These are phyloP conservation scores for Mus caroli DNA, from an alignment of 2,797 vertebrate species.

Conservation along the genomic window DNA sequence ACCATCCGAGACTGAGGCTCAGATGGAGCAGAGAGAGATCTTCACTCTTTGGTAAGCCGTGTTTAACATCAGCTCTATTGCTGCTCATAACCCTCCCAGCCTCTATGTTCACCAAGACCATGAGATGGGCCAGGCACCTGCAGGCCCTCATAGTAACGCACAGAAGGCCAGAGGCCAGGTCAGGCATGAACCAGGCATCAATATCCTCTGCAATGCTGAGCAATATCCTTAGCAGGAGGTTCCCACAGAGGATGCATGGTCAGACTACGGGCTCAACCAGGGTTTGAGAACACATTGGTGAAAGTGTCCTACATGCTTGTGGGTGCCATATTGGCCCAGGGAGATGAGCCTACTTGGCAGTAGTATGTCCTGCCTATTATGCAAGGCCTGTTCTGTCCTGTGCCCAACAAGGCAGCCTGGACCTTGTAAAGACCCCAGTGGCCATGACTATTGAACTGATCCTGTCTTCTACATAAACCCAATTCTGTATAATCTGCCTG, in stretches of 20 bases:
- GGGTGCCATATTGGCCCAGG: slow-evolving; percentile 61
- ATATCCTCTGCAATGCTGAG: neutral
- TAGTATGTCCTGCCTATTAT: neutral
- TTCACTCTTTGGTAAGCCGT: neutral
- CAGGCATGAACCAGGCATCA: slow-evolving; percentile 65
- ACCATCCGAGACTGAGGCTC: fast-evolving
- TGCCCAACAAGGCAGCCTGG: neutral
- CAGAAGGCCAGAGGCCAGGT: neutral
- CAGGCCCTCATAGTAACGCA: slow-evolving; percentile 55
- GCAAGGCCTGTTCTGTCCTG: neutral
- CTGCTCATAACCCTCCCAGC: neutral
- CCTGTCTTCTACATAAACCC: neutral
- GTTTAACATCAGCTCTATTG: neutral
- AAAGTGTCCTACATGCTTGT: slow-evolving; percentile 58
- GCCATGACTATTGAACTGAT: neutral
- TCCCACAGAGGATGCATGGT: slow-evolving; percentile 33
- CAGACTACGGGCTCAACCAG: slow-evolving; percentile 56
- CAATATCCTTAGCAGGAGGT: slow-evolving; percentile 26
- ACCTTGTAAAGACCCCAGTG: neutral
- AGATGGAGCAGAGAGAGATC: fast-evolving
- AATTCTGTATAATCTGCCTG: neutral
- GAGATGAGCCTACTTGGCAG: neutral
- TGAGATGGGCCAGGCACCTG: neutral
- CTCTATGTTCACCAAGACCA: slow-evolving; percentile 24
- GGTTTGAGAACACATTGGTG: slow-evolving; percentile 51